Base-by-base conservation (phyloP, 2,888 invertebrate species). In the Busseola fusca region DNA sequence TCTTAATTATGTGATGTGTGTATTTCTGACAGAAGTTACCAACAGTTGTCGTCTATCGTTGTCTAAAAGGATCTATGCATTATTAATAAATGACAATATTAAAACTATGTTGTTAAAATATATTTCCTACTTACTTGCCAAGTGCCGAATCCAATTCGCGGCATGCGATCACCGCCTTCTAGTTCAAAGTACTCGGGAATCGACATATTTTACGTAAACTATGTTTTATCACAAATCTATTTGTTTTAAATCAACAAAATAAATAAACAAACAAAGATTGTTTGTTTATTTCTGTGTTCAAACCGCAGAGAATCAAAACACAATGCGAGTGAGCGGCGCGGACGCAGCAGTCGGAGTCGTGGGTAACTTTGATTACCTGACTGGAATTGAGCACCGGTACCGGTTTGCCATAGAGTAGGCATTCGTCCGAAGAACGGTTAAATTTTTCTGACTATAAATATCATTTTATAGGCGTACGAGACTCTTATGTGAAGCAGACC, bases 101-200 rank as follows among this genome's bases (percentile, higher is more conserved):
- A 7, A 60, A 54, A n/a, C n/a, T 27, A 42, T n/a, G n/a, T n/a
- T n/a, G n/a, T n/a, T n/a, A n/a, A n/a, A n/a, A n/a, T n/a, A n/a
- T 16, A n/a, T n/a, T 34, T 54, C 16, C 1, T 52, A 94, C 95
- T 94, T 93, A 98, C 98, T 96, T 97, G 97, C 98, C 98, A 98
- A 72, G 98, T 98, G 71, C 98, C 98, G 87, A 97, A 97, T 65
- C 98, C 98, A 64, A 98, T 92, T 66, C 96, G 94, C 10, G 98
- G 98, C 96, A 98, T 97, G 72, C 94, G 95, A 64, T 96, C 94
- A 5, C 97, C 97, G 83, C 91, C 91, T 60, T 91, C 89, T 64
- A 95, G 85, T 59, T 88, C 90, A 82, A 93, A 91, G 85, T 91
- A 93, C 80, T 93, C 78, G 42, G 91, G 87, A 65, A 91, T 76